Evolutionary conservation across 2,113 vertebrate species (phyloP).

Genomic region (Andinoacara biseriatus): DNA sequence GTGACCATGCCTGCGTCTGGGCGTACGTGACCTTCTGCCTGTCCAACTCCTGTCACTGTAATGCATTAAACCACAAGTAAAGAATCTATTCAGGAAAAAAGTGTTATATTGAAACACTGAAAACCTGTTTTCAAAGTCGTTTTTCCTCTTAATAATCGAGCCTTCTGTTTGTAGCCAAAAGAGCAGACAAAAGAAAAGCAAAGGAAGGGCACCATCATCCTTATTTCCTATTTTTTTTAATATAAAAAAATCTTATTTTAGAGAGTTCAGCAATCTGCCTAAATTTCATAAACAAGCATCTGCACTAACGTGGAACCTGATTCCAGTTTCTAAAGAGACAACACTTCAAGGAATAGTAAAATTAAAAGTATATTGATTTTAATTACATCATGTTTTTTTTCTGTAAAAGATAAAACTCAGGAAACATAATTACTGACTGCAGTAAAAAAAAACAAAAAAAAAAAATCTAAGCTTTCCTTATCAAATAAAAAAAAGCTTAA

Average conservation of each 20-base stretch:
- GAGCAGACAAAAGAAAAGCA: not conserved
- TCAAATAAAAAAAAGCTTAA: not conserved
- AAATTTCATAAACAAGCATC: not conserved
- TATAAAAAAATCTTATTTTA: not conserved
- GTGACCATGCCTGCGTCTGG: not conserved
- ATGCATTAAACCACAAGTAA: conserved; percentile 29
- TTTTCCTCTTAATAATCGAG: conserved; percentile 10
- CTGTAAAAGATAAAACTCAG: not conserved
- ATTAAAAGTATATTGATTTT: not conserved
- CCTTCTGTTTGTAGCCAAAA: conserved; percentile 3
- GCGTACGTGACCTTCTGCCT: conserved; percentile 49
- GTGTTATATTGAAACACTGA: conserved; percentile 45
- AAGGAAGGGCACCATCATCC: not conserved
- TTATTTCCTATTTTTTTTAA: not conserved
- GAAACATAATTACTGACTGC: not conserved
- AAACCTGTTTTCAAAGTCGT: conserved; percentile 38
- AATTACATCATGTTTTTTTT: not conserved
- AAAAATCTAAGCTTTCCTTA: not conserved
- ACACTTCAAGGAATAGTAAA: not conserved
- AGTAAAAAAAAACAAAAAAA: not conserved
- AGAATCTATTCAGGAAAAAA: conserved; percentile 43
- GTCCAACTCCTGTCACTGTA: conserved; percentile 45
- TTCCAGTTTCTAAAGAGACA: not conserved
- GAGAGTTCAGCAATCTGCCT: not conserved
- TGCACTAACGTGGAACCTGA: not conserved